Evolutionary conservation across 2,113 vertebrate genomes (phyloP).

Genomic region (human): GRCh38 chr3:65206501-65207000

Average conservation of each 20-base stretch:
- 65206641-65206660: neutral
- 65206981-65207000: neutral
- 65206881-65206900: neutral
- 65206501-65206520: fast-evolving
- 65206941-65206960: neutral
- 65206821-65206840: neutral
- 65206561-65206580: neutral
- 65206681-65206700: neutral
- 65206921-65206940: neutral
- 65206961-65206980: neutral
- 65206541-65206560: neutral
- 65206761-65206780: neutral
- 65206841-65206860: neutral
- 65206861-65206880: neutral
- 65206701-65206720: neutral
- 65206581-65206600: neutral
- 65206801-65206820: neutral
- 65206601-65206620: neutral
- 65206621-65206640: neutral
- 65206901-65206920: neutral
- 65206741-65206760: neutral
- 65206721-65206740: neutral
- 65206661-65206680: neutral
- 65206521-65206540: neutral
- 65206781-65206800: neutral